Evolutionary conservation across 2,888 invertebrate genomes (phyloP).

Genomic region (Melinopterus prodromus): DNA sequence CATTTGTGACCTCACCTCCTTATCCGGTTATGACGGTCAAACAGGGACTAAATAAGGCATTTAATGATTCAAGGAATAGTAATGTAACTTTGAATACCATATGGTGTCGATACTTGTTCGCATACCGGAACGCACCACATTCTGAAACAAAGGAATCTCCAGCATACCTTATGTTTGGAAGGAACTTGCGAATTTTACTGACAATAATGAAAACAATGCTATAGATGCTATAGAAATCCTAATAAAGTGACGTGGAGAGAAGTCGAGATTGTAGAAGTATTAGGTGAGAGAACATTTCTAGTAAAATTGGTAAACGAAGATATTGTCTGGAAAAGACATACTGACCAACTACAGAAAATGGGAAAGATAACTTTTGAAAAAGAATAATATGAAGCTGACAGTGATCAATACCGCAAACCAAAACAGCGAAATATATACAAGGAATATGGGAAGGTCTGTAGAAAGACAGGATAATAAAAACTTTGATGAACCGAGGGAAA

Average conservation of each 20-base stretch:
- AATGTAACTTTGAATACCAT: constrained; percentile 6
- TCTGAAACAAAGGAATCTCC: constrained; percentile 7
- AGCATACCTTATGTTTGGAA: background rate
- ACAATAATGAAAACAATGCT: background rate
- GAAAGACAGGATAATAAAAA: no score
- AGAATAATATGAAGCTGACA: background rate
- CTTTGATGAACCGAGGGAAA: no score
- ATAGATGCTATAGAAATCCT: constrained; percentile 36
- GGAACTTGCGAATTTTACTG: constrained; percentile 12
- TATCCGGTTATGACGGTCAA: constrained; percentile 42
- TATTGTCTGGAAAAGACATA: constrained; percentile 32
- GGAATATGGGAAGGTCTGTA: no score
- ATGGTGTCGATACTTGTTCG: background rate
- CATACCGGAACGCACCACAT: constrained; percentile 12
- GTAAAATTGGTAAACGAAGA: constrained; percentile 16
- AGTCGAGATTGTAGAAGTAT: constrained; percentile 31
- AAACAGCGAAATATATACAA: no score
- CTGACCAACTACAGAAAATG: constrained; percentile 31
- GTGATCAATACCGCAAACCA: background rate
- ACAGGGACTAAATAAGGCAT: constrained; percentile 33
- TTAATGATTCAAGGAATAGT: constrained; percentile 26
- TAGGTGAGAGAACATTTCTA: constrained; percentile 19
- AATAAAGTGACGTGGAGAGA: constrained; percentile 12
- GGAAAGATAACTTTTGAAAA: background rate
- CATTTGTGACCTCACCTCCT: constrained; percentile 37